Base-by-base conservation (phyloP, 53 echinoderm and acorn worm genomes). In the Arbacia lixula region DNA sequence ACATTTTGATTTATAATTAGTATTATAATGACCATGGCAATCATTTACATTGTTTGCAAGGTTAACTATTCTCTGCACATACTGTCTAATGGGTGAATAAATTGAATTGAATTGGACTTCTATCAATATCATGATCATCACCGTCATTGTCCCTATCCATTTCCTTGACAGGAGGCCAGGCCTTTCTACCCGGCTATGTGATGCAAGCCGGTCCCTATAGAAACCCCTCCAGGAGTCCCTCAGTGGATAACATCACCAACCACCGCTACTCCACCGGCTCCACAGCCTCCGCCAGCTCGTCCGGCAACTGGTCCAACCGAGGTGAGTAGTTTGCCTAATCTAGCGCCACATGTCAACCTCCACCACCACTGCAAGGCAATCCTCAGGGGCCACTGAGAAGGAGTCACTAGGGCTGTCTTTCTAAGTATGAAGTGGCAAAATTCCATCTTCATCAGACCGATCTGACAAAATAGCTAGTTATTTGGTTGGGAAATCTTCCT, bases 231-330 rank as follows among this genome's bases (percentile, higher is more conserved):
- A 69, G 85, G 36, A 89, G 89, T 74, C 87, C 90, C 61, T 83
- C 86, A 22, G 86, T 76, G 51, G 93, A 93, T 56, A 80, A 87
- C 71, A 88, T 80, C 56, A 90, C 66, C 60, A 90, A 93, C 65
- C 89, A 91, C 51, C 68, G 96, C n/a, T 93, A 91, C 75, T 96
- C 96, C 16, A 85, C 96, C 5, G 96, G 93, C 43, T 95, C 96
- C 19, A 91, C 93, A 24, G 83, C 93, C 12, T 93, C 96, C 6
- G 96, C 96, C 41, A 86, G 93, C 84, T 96, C 96, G 36, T 93
- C 93, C 16, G 96, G 96, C 63, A 96, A 87, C 69, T 96, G 96
- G 96, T 96, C 96, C 60, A 96, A 88, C 57, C 67, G 91, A 96
- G 96, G 96, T 96, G 74, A 89, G 87, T 19, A 12, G 5, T 57